These are phyloP conservation scores for Neopipo cinnamomea DNA, from an alignment of 2,113 vertebrate species.

Conservation along the genomic window DNA sequence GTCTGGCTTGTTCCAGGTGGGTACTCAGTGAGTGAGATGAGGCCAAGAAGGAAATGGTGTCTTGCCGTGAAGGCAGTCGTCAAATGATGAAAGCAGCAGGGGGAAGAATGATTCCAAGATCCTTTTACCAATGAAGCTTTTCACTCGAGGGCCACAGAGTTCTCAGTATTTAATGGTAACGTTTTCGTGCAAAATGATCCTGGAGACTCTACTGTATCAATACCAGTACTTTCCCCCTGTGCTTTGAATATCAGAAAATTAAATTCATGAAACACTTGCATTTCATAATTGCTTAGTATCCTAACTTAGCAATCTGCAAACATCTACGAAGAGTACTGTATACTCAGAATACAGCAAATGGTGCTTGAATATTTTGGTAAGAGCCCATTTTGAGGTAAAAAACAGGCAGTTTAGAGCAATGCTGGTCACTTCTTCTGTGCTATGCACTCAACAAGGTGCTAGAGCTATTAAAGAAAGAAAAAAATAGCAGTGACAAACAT, in stretches of 20 bases:
- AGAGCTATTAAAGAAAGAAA: background rate
- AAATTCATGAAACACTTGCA: background rate
- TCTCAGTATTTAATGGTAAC: background rate
- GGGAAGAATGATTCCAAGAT: background rate
- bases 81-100: background rate
- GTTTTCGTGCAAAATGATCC: background rate
- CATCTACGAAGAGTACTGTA: background rate
- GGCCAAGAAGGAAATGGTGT: background rate
- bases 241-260: conserved; percentile 7
- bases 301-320: background rate
- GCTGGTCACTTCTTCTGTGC: background rate
- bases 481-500: background rate
- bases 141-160: background rate
- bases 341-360: background rate
- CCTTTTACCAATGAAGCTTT: background rate
- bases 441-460: background rate
- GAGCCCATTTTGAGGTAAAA: background rate
- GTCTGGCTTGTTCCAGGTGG: background rate
- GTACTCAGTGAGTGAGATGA: background rate
- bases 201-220: background rate
- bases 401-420: background rate
- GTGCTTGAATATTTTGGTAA: background rate
- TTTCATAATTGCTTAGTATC: background rate
- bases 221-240: background rate
- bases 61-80: background rate